Base-by-base conservation (phyloP, 1,140 invertebrate genomes). In the Elymnias hypermnestra region DNA sequence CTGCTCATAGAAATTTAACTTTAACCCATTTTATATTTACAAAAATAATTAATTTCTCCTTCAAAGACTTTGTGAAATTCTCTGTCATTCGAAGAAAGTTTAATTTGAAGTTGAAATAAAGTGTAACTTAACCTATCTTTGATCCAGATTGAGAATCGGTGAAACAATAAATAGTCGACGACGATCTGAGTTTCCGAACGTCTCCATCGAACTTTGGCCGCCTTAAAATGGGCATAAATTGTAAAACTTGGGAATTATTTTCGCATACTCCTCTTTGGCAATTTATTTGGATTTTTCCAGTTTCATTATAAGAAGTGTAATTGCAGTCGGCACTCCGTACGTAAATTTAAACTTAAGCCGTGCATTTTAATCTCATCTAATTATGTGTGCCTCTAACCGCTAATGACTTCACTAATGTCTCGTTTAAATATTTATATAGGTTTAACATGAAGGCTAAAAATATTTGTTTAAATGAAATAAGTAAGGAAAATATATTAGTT, bases 281-380 rank as follows among this genome's bases (percentile, higher is more conserved):
- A 71, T 74, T 74, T 74, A 71, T 59, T 69, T 56, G 63, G 72
- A n/a, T 72, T 82, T 75, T 82, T 76, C 62, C 68, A 69, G 58
- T 81, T 81, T 81, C 69, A 76, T 76, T 78, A 69, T 71, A 75
- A 78, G 67, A 72, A 76, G 71, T 78, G 79, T 78, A 79, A 83
- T 83, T 78, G 75, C 79, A 79, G 76, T 76, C 65, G 66, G 69
- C 65, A 66, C 74, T 75, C 73, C 70, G 67, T 72, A 70, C 73
- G 73, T 79, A 81, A 78, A 83, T 83, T 83, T 66, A 70, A 82
- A 79, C 65, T 76, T 78, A 79, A 63, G 63, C 65, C 73, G 63
- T 83, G 79, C 72, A 79, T 82, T 83, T 81, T 78, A 79, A 78
- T 79, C 73, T 72, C 41, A 47, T 68, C 54, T 74, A 71, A 83